phyloP scores from a whole-genome alignment of 2,113 vertebrate genomes.

The Engraulis encrasicolus region DNA sequence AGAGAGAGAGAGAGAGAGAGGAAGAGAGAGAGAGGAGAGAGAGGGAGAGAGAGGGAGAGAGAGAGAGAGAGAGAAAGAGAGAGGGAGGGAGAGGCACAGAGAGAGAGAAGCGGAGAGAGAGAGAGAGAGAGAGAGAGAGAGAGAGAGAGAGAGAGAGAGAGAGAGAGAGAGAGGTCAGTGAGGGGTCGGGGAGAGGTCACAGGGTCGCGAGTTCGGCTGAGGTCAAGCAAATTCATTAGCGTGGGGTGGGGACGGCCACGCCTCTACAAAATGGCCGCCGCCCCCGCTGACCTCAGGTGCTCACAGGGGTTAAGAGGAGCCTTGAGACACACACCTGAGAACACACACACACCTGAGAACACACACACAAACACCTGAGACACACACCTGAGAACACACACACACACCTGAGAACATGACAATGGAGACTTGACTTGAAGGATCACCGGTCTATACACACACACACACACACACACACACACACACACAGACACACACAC shows the following conservation, averaged over 20 bases:
- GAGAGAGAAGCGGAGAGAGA: neutral
- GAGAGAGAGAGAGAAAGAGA: neutral
- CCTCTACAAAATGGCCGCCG: conserved; percentile 8
- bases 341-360: too few species aligned
- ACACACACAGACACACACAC: neutral
- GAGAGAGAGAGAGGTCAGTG: neutral
- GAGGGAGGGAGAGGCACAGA: neutral
- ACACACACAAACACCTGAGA: too few species aligned
- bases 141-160: neutral
- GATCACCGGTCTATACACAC: neutral
- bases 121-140: neutral
- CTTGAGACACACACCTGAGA: conserved; percentile 54
- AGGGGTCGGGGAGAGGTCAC: conserved; percentile 31
- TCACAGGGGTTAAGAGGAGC: conserved; percentile 22
- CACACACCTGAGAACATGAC: too few species aligned
- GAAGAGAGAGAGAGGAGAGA: neutral
- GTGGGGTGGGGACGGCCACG: neutral
- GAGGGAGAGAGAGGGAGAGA: too few species aligned
- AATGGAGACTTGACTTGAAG: too few species aligned
- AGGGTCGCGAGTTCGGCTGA: conserved; percentile 44
- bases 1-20: neutral
- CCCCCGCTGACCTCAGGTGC: conserved; percentile 37
- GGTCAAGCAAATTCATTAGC: conserved; percentile 41
- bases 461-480: neutral
- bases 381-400: too few species aligned